Evolutionary conservation across 1,140 invertebrate genomes (phyloP).

Genomic region (Harlomillsia oculata): DNA sequence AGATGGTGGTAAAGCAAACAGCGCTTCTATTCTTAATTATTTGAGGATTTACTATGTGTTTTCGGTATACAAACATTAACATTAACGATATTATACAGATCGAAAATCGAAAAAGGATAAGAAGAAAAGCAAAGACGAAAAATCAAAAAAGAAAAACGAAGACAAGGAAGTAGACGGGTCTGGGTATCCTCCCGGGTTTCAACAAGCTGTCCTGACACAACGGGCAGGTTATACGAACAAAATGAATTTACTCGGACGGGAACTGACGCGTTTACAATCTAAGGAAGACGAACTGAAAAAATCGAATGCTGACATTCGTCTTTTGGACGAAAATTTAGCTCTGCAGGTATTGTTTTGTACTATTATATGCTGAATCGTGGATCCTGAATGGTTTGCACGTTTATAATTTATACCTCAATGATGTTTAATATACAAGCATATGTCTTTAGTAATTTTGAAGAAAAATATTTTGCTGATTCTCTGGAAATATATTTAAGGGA

Average conservation of each 20-base stretch:
- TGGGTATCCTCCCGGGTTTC: conserved; percentile 7
- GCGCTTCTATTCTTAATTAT: too few species aligned
- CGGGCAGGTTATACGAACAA: conserved; percentile 19
- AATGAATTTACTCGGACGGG: conserved; percentile 19
- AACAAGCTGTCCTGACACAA: conserved; percentile 15
- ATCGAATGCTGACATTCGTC: conserved; percentile 10
- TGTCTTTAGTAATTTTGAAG: conserved; percentile 5
- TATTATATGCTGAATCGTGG: not conserved
- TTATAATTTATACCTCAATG: too few species aligned
- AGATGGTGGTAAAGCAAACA: conserved; percentile 14
- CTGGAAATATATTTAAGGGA: not conserved
- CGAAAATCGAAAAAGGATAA: not conserved
- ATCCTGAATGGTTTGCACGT: too few species aligned
- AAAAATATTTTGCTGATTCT: conserved; percentile 5
- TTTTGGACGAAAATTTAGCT: conserved; percentile 28
- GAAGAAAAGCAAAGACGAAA: not conserved
- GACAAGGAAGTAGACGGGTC: not conserved
- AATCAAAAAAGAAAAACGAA: not conserved
- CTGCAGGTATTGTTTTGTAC: conserved; percentile 30
- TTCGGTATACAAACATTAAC: too few species aligned
- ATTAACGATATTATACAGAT: too few species aligned
- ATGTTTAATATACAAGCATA: conserved; percentile 19
- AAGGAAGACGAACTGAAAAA: conserved; percentile 19
- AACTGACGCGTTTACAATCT: conserved; percentile 13
- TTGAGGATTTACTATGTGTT: not conserved